phyloP scores from a whole-genome alignment of 2,797 vertebrate genomes.

The Sebastiscus albofasciatus region DNA sequence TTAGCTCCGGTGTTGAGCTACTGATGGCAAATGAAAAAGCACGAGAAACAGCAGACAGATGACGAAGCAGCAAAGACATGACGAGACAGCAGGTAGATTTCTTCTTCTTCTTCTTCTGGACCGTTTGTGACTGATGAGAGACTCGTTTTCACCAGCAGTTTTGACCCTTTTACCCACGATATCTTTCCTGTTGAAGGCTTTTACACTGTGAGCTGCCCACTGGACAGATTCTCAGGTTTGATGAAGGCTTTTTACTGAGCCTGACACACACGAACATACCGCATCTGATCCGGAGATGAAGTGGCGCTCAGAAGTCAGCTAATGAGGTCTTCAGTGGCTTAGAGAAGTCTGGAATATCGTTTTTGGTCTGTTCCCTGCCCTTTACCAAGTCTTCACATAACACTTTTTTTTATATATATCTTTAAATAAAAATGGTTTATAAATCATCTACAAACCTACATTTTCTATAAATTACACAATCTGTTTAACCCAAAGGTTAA shows the following conservation, averaged over 20 bases:
- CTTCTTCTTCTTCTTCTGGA: neutral
- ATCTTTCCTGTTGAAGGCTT: conserved; percentile 2
- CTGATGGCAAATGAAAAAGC: conserved; percentile 9
- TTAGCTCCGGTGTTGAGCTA: neutral
- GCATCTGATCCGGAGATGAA: conserved; percentile 27
- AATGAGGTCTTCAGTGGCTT: conserved; percentile 31
- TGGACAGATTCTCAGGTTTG: neutral
- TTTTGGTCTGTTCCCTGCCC: conserved; percentile 43
- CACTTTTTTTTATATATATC: conserved; percentile 27
- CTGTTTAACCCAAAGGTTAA: conserved; percentile 52
- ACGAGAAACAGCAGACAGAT: neutral
- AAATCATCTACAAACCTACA: conserved; percentile 75
- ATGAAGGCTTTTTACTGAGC: neutral
- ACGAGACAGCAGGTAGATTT: neutral
- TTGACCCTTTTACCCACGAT: neutral
- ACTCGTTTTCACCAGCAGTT: conserved; percentile 9
- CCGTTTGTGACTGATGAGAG: neutral
- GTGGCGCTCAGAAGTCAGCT: conserved; percentile 37
- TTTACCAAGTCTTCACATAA: conserved; percentile 39
- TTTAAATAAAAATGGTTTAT: conserved; percentile 74
- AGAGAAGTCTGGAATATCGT: conserved; percentile 37
- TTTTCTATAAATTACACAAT: conserved; percentile 73
- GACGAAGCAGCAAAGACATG: neutral
- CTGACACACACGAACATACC: conserved; percentile 7
- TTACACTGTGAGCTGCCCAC: neutral